Conservation (phyloP, 2,888 invertebrate genomes). For the Ophonus ardosiacus region DNA sequence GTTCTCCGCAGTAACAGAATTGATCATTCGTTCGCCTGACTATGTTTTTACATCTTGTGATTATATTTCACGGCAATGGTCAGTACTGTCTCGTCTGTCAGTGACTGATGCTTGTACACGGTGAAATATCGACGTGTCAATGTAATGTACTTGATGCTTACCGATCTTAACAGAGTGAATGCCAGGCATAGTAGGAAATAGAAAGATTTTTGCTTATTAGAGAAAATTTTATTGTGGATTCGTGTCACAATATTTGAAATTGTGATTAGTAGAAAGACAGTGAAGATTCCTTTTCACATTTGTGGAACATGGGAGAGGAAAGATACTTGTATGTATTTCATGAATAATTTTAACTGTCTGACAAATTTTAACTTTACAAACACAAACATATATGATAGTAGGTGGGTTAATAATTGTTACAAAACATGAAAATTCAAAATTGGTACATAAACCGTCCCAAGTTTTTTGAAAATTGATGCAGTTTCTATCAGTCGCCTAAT, state of each 20-base stretch:
- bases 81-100: constrained; percentile 1
- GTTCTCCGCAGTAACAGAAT: neutral
- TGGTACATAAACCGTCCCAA: too few relatives aligned
- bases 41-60: neutral
- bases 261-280: neutral
- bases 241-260: neutral
- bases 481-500: too few relatives aligned
- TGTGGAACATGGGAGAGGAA: too few relatives aligned
- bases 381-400: too few relatives aligned
- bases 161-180: neutral
- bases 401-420: too few relatives aligned
- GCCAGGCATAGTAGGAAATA: neutral
- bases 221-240: neutral
- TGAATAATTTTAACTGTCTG: too few relatives aligned
- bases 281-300: too few relatives aligned
- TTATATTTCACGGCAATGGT: constrained; percentile 13
- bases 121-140: constrained; percentile 1
- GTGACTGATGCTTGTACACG: neutral
- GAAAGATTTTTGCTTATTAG: neutral
- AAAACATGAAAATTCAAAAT: too few relatives aligned
- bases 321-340: too few relatives aligned
- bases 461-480: too few relatives aligned
- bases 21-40: neutral
- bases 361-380: too few relatives aligned
- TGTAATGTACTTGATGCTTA: constrained; percentile 19